A percentile compares a stretch with the other conserved stretches of the same genome.
These are phyloP conservation scores for Novumbra hubbsi DNA, from an alignment of 2,797 vertebrate species.

Conservation along the genomic window DNA sequence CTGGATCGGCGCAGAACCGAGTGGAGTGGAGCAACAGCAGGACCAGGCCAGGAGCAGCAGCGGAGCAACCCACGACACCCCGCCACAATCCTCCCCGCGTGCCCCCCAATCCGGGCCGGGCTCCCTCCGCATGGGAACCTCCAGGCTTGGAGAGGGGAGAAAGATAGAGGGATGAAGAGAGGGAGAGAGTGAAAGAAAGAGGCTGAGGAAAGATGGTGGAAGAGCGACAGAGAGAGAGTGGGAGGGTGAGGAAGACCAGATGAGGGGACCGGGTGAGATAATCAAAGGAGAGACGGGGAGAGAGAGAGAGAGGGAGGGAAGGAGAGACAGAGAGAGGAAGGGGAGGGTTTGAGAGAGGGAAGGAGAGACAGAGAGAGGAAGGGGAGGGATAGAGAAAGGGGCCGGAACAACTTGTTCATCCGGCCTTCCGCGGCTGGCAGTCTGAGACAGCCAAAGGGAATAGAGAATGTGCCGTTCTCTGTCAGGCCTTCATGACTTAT, in stretches of 20 bases:
- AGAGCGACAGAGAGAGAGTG: constrained; percentile 28
- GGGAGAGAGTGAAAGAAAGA: not conserved
- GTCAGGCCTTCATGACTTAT: constrained; percentile 76
- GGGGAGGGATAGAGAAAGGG: constrained; percentile 34
- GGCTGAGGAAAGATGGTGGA: not conserved
- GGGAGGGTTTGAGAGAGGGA: not conserved
- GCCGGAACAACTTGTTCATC: constrained; percentile 68
- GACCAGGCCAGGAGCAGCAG: constrained; percentile 40
- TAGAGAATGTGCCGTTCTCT: constrained; percentile 65
- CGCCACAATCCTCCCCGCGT: not conserved
- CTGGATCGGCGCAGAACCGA: constrained; percentile 45
- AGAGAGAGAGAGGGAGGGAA: not conserved
- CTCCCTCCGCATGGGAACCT: constrained; percentile 32
- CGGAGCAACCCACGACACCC: not conserved
- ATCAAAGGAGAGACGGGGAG: not conserved
- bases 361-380: constrained; percentile 25
- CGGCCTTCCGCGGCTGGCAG: constrained; percentile 62
- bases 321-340: not conserved
- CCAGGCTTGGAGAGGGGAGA: constrained; percentile 25
- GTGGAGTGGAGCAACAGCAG: constrained; percentile 24
- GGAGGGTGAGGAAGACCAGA: constrained; percentile 2
- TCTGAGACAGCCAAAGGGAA: constrained; percentile 70
- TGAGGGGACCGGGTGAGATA: constrained; percentile 22
- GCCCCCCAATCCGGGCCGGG: constrained; percentile 23
- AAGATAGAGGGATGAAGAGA: not conserved